Conservation (phyloP, 2,113 vertebrate species). For the Brienomyrus longianalis region DNA sequence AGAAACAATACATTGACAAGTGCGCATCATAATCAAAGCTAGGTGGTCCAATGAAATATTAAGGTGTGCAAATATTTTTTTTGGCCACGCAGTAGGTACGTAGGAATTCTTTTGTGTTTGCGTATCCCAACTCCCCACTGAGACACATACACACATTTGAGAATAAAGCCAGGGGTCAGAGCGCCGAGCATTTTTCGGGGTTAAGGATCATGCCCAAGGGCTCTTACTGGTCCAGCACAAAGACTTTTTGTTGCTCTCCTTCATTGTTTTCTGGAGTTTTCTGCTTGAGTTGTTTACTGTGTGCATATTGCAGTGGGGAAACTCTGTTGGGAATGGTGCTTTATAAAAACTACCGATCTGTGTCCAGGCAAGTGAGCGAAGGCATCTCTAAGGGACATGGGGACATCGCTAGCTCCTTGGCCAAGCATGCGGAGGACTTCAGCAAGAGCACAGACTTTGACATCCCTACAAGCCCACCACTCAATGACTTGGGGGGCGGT, state of each 20-base stretch:
- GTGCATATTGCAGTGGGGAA: neutral
- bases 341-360: neutral
- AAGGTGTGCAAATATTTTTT: too few species aligned
- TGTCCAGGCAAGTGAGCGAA: constrained; percentile 76
- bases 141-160: neutral
- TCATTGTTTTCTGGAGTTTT: neutral
- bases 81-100: neutral
- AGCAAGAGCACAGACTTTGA: constrained; percentile 73
- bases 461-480: constrained; percentile 75
- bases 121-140: neutral
- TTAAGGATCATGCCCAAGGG: neutral
- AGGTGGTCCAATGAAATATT: too few species aligned
- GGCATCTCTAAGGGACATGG: constrained; percentile 72
- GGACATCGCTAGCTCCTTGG: constrained; percentile 65
- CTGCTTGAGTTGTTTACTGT: neutral
- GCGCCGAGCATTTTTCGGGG: neutral
- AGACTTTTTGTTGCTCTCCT: neutral
- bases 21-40: too few species aligned
- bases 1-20: too few species aligned
- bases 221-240: neutral
- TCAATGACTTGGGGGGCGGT: constrained; percentile 66
- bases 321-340: neutral
- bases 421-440: constrained; percentile 71
- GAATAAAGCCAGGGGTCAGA: neutral
- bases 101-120: neutral